Base-by-base conservation (phyloP, 2,888 invertebrate species). In the Ophion ellenae region DNA sequence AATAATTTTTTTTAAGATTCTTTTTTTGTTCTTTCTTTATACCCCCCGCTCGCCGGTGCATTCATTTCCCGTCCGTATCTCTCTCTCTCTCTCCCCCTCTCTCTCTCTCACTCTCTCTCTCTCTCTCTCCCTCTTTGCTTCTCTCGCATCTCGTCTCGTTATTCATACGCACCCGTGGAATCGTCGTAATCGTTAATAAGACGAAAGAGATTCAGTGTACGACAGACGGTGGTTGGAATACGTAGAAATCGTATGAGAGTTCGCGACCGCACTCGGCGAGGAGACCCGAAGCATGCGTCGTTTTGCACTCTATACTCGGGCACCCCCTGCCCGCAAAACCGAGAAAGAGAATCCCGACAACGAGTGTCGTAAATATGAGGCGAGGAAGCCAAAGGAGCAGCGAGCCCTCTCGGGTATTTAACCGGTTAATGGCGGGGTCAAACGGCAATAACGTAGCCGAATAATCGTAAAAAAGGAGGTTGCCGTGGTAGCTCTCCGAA, bases 381-480 rank as follows among this genome's bases (percentile, higher is more conserved):
- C 84, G 85, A 81, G 75, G 81, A 81, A 81, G 75, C 81, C 69
- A 75, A 47, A 70, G 66, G 63, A 70, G 47, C 47, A 64, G 61
- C 32, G 80, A 66, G 20, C 69, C 82, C 70, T 77, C 82, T 69
- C 76, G 89, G 90, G 83, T 89, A 91, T 92, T 92, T 91, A 91
- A 91, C 90, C 90, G 91, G 86, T 92, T 91, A 91, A 91, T 91
- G 90, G 88, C 88, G 69, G 87, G 91, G 92, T 93, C 91, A 91
- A 92, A 91, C 89, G 91, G 91, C 90, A 90, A 92, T 92, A 92
- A 92, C 90, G 89, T 91, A 87, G 89, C 87, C 89, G 87, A 92
- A 92, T 92, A 91, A 92, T 92, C 91, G 90, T 92, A 92, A 92
- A 92, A 91, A 87, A 88, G 87, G 89, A 83, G 81, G 81, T 77